These are phyloP conservation scores for Brevimyrus niger DNA, from an alignment of 2,113 vertebrate genomes.

Conservation along the genomic window DNA sequence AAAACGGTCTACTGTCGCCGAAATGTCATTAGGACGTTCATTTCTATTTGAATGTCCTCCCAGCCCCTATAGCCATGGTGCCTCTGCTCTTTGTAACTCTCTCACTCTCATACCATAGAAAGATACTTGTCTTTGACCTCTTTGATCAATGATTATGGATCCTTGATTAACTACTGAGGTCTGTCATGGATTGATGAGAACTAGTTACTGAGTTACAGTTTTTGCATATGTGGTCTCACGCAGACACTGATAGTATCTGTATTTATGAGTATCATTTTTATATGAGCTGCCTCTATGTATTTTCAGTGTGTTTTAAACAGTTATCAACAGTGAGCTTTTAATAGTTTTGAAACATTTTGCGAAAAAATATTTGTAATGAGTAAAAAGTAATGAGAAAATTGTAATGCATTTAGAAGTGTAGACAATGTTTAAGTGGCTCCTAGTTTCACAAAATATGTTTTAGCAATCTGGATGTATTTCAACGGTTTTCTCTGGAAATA, in stretches of 20 bases:
- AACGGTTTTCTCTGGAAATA: not conserved
- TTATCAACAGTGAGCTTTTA: not conserved
- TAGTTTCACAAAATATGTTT: not conserved
- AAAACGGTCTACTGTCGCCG: not conserved
- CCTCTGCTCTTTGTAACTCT: not conserved
- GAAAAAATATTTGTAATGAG: not conserved
- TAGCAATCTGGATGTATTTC: not conserved
- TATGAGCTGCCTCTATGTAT: not conserved
- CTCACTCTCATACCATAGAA: not conserved
- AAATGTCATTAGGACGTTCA: not conserved
- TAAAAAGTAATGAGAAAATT: not conserved
- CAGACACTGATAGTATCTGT: not conserved
- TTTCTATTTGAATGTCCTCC: not conserved
- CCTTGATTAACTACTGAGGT: not conserved
- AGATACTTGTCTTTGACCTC: not conserved
- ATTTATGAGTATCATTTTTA: not conserved
- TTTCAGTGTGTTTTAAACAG: not conserved
- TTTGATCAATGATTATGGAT: not conserved
- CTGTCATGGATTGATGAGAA: not conserved
- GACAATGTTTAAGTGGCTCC: not conserved
- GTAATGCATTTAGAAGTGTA: not conserved
- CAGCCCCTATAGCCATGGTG: not conserved
- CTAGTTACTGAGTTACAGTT: not conserved
- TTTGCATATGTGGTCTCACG: not conserved
- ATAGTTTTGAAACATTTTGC: not conserved